A percentile compares a stretch with the other conserved stretches of the same genome.
phyloP scores from a whole-genome alignment of 1,140 invertebrate species.

The Goniozus legneri region DNA sequence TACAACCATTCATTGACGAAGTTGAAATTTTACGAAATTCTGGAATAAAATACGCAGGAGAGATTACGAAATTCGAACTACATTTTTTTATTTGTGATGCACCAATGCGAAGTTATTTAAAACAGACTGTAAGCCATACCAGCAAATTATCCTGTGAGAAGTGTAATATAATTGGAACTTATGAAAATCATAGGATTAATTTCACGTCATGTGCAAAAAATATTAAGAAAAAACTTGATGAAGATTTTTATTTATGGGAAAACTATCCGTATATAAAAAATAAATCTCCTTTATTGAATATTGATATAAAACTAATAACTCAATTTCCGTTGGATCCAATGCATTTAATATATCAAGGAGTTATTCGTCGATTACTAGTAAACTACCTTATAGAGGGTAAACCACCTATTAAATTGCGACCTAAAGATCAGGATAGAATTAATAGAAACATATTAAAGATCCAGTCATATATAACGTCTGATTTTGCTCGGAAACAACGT shows the following conservation, averaged over 20 bases:
- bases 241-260: background rate
- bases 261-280: background rate
- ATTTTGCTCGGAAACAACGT: conserved; percentile 15
- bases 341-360: background rate
- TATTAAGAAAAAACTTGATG: background rate
- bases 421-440: background rate
- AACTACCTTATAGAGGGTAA: background rate
- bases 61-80: conserved; percentile 1
- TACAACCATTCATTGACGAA: conserved; percentile 12
- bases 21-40: conserved; percentile 4
- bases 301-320: background rate
- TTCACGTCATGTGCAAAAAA: background rate
- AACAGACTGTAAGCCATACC: background rate
- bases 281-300: background rate
- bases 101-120: conserved; percentile 8
- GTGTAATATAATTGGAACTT: background rate
- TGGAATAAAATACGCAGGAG: conserved; percentile 6
- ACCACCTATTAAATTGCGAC: background rate
- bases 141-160: background rate
- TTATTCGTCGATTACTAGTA: background rate
- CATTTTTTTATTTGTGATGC: conserved; percentile 12
- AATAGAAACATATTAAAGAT: background rate
- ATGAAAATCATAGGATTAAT: background rate
- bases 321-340: conserved; percentile 1
- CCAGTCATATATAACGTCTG: conserved; percentile 7